These are phyloP conservation scores for Rhagologus leucostigma DNA, from an alignment of 2,113 vertebrate species.

Conservation along the genomic window DNA sequence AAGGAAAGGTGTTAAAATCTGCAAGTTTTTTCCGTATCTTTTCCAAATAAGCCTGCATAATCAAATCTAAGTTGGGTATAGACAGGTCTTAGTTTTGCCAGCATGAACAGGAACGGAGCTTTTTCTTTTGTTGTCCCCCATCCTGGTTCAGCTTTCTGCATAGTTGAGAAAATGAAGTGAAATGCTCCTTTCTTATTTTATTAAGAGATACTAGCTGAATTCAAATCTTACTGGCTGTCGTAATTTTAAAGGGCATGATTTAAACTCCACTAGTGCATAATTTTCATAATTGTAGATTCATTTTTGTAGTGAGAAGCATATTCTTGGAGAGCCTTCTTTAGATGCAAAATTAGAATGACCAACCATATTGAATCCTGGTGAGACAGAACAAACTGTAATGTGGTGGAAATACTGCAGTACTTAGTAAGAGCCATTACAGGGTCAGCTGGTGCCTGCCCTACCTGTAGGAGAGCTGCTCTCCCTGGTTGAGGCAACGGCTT, in stretches of 20 bases:
- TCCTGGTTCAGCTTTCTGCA: not conserved
- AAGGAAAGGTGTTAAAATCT: not conserved
- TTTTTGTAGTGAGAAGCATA: not conserved
- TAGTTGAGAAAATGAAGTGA: not conserved
- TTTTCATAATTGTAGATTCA: not conserved
- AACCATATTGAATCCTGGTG: not conserved
- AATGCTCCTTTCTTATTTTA: not conserved
- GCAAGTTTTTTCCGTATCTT: not conserved
- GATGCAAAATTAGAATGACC: not conserved
- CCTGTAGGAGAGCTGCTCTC: not conserved
- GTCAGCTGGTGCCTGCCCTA: not conserved
- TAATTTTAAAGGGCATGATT: not conserved
- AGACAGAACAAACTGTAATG: not conserved
- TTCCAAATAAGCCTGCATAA: not conserved
- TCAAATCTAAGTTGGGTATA: not conserved
- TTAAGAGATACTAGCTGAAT: not conserved
- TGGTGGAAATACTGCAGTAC: not conserved
- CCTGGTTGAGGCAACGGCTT: accelerated
- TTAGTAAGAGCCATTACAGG: not conserved
- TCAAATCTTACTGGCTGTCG: not conserved
- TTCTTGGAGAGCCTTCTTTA: not conserved
- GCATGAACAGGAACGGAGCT: not conserved
- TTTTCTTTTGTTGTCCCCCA: not conserved
- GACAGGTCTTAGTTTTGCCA: not conserved
- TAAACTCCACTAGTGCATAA: not conserved